Evolutionary conservation across 2,888 invertebrate genomes (phyloP).

Genomic region (Pandemis cinnamomeana): DNA sequence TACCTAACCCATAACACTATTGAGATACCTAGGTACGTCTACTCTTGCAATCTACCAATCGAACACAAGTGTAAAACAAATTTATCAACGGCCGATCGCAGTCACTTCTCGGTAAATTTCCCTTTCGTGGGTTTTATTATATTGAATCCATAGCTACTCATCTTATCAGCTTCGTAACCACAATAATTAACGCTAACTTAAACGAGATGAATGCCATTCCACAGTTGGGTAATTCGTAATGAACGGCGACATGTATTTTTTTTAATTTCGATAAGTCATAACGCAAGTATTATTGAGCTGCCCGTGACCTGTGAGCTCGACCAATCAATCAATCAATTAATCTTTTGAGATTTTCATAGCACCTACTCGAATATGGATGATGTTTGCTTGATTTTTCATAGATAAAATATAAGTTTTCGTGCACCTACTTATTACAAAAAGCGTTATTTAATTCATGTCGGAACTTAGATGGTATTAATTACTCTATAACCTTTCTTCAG

Average conservation of each 20-base stretch:
- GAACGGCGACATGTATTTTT: constrained; percentile 43
- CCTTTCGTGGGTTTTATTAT: constrained; percentile 65
- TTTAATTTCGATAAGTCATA: constrained; percentile 54
- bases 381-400: neutral
- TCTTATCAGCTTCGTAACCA: constrained; percentile 64
- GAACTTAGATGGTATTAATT: constrained; percentile 16
- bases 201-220: constrained; percentile 40
- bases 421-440: neutral
- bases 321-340: constrained; percentile 71
- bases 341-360: constrained; percentile 69
- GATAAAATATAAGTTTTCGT: neutral
- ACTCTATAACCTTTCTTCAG: constrained; percentile 49
- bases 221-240: constrained; percentile 36
- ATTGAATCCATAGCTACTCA: constrained; percentile 56
- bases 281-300: constrained; percentile 73
- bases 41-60: constrained; percentile 14
- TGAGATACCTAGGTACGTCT: neutral
- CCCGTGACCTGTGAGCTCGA: constrained; percentile 74
- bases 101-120: constrained; percentile 63
- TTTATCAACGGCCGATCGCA: constrained; percentile 46
- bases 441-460: neutral
- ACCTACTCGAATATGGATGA: constrained; percentile 47
- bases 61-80: constrained; percentile 40
- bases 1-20: neutral
- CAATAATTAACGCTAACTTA: constrained; percentile 49